Percentiles rank a stretch among this genome's conserved stretches.
Evolutionary conservation across 2,113 vertebrate genomes (phyloP).

Genomic region (Corythornis madagascariensis): DNA sequence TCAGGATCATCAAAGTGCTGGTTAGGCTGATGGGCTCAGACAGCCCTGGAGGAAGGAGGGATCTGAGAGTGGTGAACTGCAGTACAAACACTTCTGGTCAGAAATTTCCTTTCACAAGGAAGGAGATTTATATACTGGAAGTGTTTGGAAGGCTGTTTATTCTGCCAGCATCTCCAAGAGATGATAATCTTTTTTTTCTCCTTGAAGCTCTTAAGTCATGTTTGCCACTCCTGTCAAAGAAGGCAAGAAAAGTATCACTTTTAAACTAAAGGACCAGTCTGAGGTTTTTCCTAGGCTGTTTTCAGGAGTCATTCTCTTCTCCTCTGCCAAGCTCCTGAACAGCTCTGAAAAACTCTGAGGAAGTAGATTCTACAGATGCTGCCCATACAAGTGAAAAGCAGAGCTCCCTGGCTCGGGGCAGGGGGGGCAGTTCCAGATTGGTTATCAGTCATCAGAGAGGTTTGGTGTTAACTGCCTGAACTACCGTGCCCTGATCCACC

Average conservation of each 20-base stretch:
- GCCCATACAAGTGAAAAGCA: too few species aligned
- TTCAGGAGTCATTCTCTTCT: neutral
- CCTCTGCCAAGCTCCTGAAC: neutral
- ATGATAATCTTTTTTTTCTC: neutral
- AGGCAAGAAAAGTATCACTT: neutral
- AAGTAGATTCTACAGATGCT: neutral
- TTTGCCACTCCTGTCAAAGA: neutral
- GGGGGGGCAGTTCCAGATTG: neutral
- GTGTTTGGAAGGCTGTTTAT: neutral
- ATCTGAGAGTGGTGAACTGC: neutral
- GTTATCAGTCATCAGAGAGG: neutral
- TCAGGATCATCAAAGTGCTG: neutral
- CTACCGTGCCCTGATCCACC: fast-evolving
- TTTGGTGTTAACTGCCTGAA: neutral
- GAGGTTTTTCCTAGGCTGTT: fast-evolving
- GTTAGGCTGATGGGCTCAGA: neutral
- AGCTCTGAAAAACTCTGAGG: neutral
- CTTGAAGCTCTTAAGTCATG: neutral
- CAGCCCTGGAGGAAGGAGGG: neutral
- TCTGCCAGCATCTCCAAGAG: neutral
- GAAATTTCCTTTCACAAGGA: neutral
- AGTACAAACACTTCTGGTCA: neutral
- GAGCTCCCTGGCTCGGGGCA: neutral
- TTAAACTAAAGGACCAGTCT: neutral
- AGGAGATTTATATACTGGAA: neutral